Base-by-base conservation (phyloP, 2,797 vertebrate genomes). In the Enteromius unitaeniatus region DNA sequence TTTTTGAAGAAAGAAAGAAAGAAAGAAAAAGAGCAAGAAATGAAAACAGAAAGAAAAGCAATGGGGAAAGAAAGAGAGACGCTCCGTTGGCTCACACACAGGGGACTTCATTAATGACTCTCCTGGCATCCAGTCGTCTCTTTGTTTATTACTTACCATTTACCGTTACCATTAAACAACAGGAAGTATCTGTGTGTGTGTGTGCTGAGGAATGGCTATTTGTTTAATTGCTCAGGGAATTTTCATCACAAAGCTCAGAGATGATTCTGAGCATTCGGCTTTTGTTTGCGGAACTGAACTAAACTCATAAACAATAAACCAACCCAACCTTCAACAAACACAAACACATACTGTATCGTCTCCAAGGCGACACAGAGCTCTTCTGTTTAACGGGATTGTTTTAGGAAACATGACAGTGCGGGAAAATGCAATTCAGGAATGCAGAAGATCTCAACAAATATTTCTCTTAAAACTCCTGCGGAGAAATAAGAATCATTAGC, bases 61-160 rank as follows among this genome's bases (percentile, higher is more conserved):
- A 28, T 31, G 58, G 51, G 7, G 7, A 77, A 51, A 70, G 26
- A 53, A n/a, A 73, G 45, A 78, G 6, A 21, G 31, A n/a, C 31
- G 26, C 42, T 74, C 23, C 5, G 13, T 62, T 70, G 17, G 67
- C 31, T 84, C 26, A 0, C n/a, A 72, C 60, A 34, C 13, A 15
- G 15, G 51, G 42, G 60, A 78, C 23, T 81, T 83, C 47, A 77
- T 83, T 58, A 83, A 68, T 34, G 81, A 68, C 73, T 77, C 72
- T 76, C 31, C 55, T 78, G 64, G 74, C 82, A 58, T 69, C 69
- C 74, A 78, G 11, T 68, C 34, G 1, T 28, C 64, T 83, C 34
- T 76, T 67, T 84, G 82, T 86, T 80, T 83, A 82, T 79, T 82
- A 64, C 67, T 82, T 47, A 82, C 73, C 73, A 58, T 83, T 83